Base-by-base conservation (phyloP, 2,797 vertebrate species). In the Acipenser transmontanus region DNA sequence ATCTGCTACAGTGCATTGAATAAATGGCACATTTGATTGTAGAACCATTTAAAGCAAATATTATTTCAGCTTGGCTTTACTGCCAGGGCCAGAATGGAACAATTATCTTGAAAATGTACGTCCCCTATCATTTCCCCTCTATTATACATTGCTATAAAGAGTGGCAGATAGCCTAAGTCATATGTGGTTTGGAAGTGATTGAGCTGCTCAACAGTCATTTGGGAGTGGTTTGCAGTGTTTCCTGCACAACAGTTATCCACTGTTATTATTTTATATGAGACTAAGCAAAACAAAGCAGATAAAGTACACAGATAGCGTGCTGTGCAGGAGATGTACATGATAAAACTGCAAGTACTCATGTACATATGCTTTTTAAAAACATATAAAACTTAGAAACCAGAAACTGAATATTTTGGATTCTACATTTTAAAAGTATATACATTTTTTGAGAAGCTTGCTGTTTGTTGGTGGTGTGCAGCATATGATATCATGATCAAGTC, bases 21-120 rank as follows among this genome's bases (percentile, higher is more conserved):
- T 47, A 34, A 61, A 61, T 51, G 59, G n/a, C 54, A 49, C 56
- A 14, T 66, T 13, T 61, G 14, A 52, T 61, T 61, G 48, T 4
- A 67, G 14, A 11, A 13, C 57, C 52, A 60, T 60, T 67, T 49
- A 61, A 50, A 67, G 17, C 49, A 61, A 67, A 67, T 11, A 67
- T 17, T 50, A 49, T 67, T 9, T 62, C 57, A 59, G n/a, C 57
- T 60, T 3, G 59, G 11, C 17, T 60, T 8, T 61, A 17, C 60
- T 61, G 60, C 17, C 60, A 10, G 17, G 11, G 17, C 60, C 60
- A 61, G 60, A 54, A 61, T 61, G 60, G 60, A 61, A 34, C 60
- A 1, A 4, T 61, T 61, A 61, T 65, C 49, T 13, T 51, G 34
- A 51, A 49, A n/a, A 47, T 51, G 17, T 50, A 13, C 7, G 12